Conservation (phyloP, 2,113 vertebrate genomes). For the Neoarius graeffei region DNA sequence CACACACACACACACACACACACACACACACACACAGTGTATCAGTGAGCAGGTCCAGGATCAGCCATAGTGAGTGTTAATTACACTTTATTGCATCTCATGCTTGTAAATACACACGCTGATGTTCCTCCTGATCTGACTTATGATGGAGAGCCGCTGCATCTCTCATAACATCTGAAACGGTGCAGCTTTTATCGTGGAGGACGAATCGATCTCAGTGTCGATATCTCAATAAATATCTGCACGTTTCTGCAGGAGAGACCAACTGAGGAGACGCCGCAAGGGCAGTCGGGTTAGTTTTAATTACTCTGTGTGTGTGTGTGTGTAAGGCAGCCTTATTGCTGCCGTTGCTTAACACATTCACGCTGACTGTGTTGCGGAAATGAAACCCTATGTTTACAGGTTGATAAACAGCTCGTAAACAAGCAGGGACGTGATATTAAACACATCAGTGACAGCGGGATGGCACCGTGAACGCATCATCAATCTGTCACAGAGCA, state of each 20-base stretch:
- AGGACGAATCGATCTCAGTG: slow-evolving; percentile 26
- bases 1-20: slow-evolving; percentile 1
- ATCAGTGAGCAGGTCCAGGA: neutral
- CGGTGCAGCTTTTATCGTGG: slow-evolving; percentile 30
- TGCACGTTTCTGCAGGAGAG: neutral
- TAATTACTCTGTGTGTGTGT: neutral
- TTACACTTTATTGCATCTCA: neutral
- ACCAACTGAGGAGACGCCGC: neutral
- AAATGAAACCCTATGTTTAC: slow-evolving; percentile 33
- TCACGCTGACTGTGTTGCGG: neutral
- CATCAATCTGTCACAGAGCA: slow-evolving; percentile 11
- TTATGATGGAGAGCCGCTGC: neutral
- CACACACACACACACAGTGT: neutral
- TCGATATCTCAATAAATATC: slow-evolving; percentile 30
- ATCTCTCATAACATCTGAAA: slow-evolving; percentile 26
- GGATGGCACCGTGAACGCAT: neutral
- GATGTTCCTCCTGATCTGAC: neutral
- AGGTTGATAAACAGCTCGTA: slow-evolving; percentile 32
- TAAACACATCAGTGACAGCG: slow-evolving; percentile 16
- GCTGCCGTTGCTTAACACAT: neutral
- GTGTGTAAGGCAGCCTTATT: neutral
- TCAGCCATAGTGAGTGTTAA: neutral
- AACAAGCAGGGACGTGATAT: neutral
- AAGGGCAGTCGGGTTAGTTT: neutral
- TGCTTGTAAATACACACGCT: neutral